Base-by-base conservation (phyloP, 2,797 vertebrate genomes). In the Glossophaga mutica region DNA sequence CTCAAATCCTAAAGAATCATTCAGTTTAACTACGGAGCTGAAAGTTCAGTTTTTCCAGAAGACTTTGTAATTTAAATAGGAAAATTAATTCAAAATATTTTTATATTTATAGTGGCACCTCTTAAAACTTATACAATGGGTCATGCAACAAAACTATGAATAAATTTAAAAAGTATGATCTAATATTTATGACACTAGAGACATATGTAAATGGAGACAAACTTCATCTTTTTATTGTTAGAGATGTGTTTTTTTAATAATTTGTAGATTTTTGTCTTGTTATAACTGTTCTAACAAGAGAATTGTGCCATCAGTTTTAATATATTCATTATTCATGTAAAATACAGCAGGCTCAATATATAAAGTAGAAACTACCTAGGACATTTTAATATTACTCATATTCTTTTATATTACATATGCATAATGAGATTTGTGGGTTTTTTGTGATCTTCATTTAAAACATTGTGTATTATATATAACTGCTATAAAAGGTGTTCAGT, bases 61-160 rank as follows among this genome's bases (percentile, higher is more conserved):
- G 87, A 97, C 95, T 98, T 98, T 98, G 74, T 96, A 97, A 97
- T 98, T 98, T 98, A 97, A 15, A 46, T 97, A 97, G 97, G 94
- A 98, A 98, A 98, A 98, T 98, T 97, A 98, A 98, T 98, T 98
- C 96, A 98, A 98, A 98, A 98, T 98, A 94, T 98, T 98, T 97
- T 97, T 96, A 95, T 97, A 96, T 98, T 98, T 98, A 98, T 97
- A 97, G 92, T 95, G 97, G 89, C 83, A 91, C 87, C 97, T 92
- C 79, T 96, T 57, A 98, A 92, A 96, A 67, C 97, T 98, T 98
- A 97, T 98, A 42, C 98, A 98, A 98, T 87, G 90, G 85, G 85
- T 88, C 96, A 96, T 91, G 87, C 97, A 97, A 96, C 1, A 0
- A 96, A 98, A 95, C 84, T 94, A 96, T 97, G 95, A 97, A 87